Conservation (phyloP, 2,888 invertebrate genomes). For the Neocrepidodera transversa region DNA sequence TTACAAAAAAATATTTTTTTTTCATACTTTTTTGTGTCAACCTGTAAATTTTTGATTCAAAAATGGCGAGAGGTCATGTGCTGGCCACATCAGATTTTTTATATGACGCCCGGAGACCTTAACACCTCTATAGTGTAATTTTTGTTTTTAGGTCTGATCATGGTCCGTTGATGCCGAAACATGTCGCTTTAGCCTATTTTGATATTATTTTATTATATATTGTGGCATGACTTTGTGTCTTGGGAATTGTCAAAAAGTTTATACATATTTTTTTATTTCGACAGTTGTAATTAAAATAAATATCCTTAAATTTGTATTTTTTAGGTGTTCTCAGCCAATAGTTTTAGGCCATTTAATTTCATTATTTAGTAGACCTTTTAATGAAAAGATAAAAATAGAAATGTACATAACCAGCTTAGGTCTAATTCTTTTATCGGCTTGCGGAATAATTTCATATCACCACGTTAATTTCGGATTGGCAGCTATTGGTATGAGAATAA, state of each 20-base stretch:
- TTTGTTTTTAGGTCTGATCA: too few species aligned
- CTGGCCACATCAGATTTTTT: too few species aligned
- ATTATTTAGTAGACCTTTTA: neutral
- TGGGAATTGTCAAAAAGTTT: neutral
- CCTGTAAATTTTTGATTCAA: too few species aligned
- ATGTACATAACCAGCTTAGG: neutral
- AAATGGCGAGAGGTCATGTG: too few species aligned
- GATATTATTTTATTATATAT: too few species aligned
- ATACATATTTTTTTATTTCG: too few species aligned
- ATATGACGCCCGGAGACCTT: too few species aligned
- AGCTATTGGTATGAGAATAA: conserved; percentile 74
- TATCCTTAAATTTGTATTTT: neutral
- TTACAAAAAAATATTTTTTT: too few species aligned
- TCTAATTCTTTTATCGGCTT: neutral
- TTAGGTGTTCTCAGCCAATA: neutral
- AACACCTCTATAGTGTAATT: too few species aligned
- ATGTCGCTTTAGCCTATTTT: too few species aligned
- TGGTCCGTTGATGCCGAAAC: too few species aligned
- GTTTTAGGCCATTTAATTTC: neutral
- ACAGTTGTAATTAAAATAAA: neutral
- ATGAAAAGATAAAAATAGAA: neutral
- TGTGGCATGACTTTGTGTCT: neutral
- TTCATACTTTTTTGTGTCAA: too few species aligned
- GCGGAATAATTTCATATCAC: conserved; percentile 55
- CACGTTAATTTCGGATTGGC: conserved; percentile 65